These are phyloP conservation scores for Trogon surrucura DNA, from an alignment of 2,113 vertebrate genomes.

Conservation along the genomic window DNA sequence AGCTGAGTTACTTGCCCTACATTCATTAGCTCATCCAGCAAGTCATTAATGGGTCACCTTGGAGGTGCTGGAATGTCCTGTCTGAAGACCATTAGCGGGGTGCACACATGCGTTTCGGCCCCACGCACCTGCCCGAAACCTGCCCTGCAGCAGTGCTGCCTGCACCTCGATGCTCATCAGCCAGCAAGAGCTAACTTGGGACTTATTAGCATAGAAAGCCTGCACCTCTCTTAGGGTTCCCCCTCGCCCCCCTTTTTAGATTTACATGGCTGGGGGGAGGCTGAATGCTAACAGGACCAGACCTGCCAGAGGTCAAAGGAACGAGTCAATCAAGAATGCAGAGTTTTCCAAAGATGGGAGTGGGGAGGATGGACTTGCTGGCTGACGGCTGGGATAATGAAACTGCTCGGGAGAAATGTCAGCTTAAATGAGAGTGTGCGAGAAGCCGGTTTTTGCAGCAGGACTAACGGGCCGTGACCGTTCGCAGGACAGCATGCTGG, in stretches of 20 bases:
- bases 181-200: not conserved
- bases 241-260: not conserved
- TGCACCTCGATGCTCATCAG: not conserved
- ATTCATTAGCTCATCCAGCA: not conserved
- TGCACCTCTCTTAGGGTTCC: not conserved
- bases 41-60: not conserved
- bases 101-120: not conserved
- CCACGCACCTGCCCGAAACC: not conserved
- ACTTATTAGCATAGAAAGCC: not conserved
- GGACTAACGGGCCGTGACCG: not conserved
- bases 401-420: constrained; percentile 4
- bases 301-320: constrained; percentile 23
- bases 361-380: not conserved
- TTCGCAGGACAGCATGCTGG: not conserved
- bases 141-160: not conserved
- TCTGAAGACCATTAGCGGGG: not conserved
- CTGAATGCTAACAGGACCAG: not conserved
- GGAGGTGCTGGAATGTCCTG: constrained; percentile 23
- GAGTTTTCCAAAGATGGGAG: not conserved
- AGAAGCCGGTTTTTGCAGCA: not conserved
- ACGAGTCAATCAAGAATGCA: not conserved
- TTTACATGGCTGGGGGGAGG: not conserved
- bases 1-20: not conserved
- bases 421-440: constrained; percentile 7
- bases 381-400: not conserved